Evolutionary conservation across 2,113 vertebrate species (phyloP), one percentile per base, ranked within the genome.

Genomic region (Trichomycterus rosablanca): DNA sequence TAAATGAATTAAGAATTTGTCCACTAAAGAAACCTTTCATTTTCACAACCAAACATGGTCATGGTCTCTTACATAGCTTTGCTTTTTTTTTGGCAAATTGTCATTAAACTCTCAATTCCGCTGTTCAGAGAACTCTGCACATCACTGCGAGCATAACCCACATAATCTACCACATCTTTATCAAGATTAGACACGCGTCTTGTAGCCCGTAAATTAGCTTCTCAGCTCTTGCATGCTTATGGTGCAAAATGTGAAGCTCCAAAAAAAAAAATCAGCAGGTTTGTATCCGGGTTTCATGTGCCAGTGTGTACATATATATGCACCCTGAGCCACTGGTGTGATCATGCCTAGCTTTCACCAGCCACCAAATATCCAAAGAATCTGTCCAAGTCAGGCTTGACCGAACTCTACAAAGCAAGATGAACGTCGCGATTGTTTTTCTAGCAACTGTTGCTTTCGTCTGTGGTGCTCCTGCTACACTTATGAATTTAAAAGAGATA

Each of bases 131-230:
- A 71, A 39, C 7, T 39, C 35, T n/a, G n/a, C n/a, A n/a, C n/a
- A n/a, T n/a, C n/a, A n/a, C n/a, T n/a, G n/a, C n/a, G n/a, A n/a
- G n/a, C n/a, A n/a, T n/a, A n/a, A n/a, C n/a, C n/a, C n/a, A n/a
- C 6, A 22, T 5, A n/a, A 71, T 72, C 66, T 67, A 66, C 69
- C 66, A 67, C 34, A 65, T 66, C 43, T 53, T 45, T 49, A 80
- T 78, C 73, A 66, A 61, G 26, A 76, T 83, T 59, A 61, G 34
- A 35, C 50, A 67, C 1, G 15, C 15, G 20, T 26, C 14, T 20
- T 5, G 10, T 20, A n/a, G 23, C n/a, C 39, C 3, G 8, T 16
- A 11, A 26, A 35, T 44, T 23, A 37, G 8, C 12, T 20, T 26
- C 34, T 26, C 34, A 19, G n/a, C 23, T 9, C 23, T 30, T 60